These are phyloP conservation scores for Maconellicoccus hirsutus DNA, from an alignment of 1,140 invertebrate species.

Conservation along the genomic window DNA sequence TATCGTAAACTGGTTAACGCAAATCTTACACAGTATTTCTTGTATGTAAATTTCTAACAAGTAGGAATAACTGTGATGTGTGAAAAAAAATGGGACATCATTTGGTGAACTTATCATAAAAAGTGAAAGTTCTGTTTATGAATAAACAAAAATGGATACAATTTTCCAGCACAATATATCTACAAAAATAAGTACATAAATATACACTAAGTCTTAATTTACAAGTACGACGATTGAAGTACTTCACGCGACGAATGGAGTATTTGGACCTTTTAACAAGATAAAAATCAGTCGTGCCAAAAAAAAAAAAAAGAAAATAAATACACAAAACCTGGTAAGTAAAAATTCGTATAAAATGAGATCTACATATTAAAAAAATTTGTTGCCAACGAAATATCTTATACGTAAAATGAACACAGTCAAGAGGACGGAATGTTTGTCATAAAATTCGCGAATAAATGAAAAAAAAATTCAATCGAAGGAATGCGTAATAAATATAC, in stretches of 20 bases:
- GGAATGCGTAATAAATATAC: not conserved
- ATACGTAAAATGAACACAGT: not conserved
- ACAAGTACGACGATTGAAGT: no score
- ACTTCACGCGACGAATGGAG: no score
- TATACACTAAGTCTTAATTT: no score
- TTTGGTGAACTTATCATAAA: not conserved
- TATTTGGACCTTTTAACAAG: not conserved
- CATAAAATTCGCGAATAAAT: not conserved
- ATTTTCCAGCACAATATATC: not conserved
- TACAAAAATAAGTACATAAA: no score
- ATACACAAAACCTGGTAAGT: not conserved
- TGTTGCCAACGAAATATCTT: not conserved
- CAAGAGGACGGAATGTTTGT: not conserved
- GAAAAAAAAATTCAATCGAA: no score
- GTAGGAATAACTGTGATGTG: no score
- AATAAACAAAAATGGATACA: not conserved
- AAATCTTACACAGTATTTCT: not conserved
- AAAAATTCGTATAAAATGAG: not conserved
- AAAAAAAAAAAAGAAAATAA: not conserved
- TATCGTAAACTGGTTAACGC: not conserved
- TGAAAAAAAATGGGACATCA: not conserved
- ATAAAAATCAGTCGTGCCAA: not conserved
- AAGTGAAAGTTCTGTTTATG: not conserved
- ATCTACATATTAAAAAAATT: not conserved
- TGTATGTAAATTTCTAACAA: not conserved